Evolutionary conservation across 2,113 vertebrate species (phyloP).

Genomic region (Petrocephalus microphthalmus): DNA sequence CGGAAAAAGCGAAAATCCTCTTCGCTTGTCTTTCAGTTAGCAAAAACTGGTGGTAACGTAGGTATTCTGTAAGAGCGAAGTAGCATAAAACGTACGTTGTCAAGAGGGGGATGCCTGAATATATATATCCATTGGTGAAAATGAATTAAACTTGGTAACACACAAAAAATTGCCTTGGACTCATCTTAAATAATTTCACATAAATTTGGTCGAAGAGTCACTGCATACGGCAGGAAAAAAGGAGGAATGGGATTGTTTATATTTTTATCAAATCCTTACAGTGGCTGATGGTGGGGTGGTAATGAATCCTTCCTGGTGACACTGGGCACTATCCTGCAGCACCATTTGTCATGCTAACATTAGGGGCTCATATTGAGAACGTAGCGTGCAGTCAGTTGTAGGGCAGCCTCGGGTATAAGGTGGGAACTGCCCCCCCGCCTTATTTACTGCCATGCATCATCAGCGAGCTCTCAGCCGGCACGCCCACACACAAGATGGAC

Average conservation of each 20-base stretch:
- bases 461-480: slow-evolving; percentile 81
- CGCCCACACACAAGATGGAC: slow-evolving; percentile 74
- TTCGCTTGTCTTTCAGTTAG: background rate
- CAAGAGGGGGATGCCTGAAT: background rate
- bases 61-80: background rate
- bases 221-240: background rate
- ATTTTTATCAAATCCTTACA: slow-evolving; percentile 36
- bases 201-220: background rate
- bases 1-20: no score
- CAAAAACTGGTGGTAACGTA: background rate
- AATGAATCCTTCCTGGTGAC: slow-evolving; percentile 92
- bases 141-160: background rate
- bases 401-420: slow-evolving; percentile 87
- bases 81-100: background rate
- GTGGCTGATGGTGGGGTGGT: slow-evolving; percentile 65
- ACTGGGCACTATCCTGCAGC: slow-evolving; percentile 78
- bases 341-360: slow-evolving; percentile 93
- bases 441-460: slow-evolving; percentile 99
- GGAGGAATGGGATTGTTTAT: slow-evolving; percentile 3
- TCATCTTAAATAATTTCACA: background rate
- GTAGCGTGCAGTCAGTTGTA: slow-evolving; percentile 99
- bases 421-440: slow-evolving; percentile 88
- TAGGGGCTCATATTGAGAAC: slow-evolving; percentile 99
- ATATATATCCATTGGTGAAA: background rate
- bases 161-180: background rate